Evolutionary conservation across 2,797 vertebrate species (phyloP).

Genomic region (Martes flavigula): DNA sequence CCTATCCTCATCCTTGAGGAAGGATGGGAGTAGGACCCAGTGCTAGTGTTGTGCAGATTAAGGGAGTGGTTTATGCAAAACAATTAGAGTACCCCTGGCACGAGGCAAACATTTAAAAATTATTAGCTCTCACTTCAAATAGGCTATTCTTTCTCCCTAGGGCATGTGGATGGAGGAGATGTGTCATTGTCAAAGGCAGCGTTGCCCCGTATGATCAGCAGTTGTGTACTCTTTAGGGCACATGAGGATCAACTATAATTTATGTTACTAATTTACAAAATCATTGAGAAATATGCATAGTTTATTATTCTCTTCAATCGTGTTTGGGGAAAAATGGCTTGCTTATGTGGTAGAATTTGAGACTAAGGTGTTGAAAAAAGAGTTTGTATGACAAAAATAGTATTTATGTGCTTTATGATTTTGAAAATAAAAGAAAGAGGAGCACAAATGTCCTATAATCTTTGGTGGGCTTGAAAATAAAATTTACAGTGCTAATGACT

Average conservation of each 20-base stretch:
- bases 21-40: no score
- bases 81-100: neutral
- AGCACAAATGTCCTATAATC: neutral
- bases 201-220: neutral
- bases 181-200: neutral
- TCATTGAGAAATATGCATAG: neutral
- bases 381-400: neutral
- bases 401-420: neutral
- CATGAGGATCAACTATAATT: neutral
- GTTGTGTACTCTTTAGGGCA: neutral
- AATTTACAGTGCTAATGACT: neutral
- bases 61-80: neutral
- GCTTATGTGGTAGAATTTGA: neutral
- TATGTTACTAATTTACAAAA: neutral
- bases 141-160: neutral
- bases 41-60: neutral
- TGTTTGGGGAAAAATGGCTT: neutral
- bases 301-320: neutral
- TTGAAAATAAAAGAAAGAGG: slow-evolving; percentile 5
- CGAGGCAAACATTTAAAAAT: accelerated
- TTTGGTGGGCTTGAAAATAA: neutral
- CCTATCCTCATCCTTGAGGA: neutral
- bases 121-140: neutral
- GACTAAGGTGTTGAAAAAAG: neutral
- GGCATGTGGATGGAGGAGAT: neutral